These are phyloP conservation scores for Peromyscus eremicus DNA, from an alignment of 2,797 vertebrate species.

Conservation along the genomic window DNA sequence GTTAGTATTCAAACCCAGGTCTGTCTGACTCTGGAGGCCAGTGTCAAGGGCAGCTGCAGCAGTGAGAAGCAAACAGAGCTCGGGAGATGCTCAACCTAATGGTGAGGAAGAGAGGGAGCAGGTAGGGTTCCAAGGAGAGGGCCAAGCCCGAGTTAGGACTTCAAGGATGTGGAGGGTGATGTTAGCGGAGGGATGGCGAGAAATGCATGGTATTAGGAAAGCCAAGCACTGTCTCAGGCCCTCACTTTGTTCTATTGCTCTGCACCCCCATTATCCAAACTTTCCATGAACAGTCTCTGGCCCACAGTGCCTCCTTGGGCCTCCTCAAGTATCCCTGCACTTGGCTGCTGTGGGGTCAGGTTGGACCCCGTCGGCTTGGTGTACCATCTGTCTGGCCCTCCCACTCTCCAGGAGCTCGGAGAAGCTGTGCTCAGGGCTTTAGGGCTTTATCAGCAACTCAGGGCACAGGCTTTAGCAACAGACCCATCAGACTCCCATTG, in stretches of 20 bases:
- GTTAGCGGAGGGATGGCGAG: not conserved
- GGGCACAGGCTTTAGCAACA: slow-evolving; percentile 82
- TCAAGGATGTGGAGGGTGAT: not conserved
- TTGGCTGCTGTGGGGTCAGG: slow-evolving; percentile 1
- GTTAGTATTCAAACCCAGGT: not conserved
- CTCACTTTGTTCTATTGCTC: not conserved
- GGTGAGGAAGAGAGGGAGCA: not conserved
- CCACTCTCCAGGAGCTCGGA: not conserved
- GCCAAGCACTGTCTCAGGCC: not conserved
- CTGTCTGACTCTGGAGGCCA: slow-evolving; percentile 7
- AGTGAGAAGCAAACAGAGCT: not conserved
- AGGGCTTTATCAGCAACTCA: slow-evolving; percentile 79
- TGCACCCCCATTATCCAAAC: not conserved
- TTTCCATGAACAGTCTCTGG: not conserved
- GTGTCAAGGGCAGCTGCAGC: not conserved
- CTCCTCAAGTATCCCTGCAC: not conserved
- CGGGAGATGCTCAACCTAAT: not conserved
- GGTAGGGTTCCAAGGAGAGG: not conserved
- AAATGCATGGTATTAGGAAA: not conserved
- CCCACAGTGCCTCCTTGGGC: not conserved
- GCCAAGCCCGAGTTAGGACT: not conserved
- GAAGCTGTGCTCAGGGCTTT: not conserved
- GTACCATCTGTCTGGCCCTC: not conserved
- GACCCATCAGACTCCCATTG: slow-evolving; percentile 78
- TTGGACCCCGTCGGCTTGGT: not conserved